Percentiles rank a stretch among this genome's conserved stretches.
phyloP scores from a whole-genome alignment of 2,797 vertebrate genomes.

The Pangasius sanitwongsei region DNA sequence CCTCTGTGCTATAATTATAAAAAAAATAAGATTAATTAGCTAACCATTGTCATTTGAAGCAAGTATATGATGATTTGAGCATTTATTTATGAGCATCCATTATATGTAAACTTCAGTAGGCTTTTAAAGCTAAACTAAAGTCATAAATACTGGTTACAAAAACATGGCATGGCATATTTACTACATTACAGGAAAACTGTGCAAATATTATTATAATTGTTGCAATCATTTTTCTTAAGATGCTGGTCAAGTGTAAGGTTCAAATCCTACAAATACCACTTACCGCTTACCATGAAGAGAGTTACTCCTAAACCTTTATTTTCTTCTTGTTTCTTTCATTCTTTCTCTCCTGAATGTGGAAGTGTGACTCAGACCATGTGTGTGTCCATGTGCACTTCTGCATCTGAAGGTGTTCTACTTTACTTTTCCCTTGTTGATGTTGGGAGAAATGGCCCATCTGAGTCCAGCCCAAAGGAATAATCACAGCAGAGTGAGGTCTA shows the following conservation, averaged over 20 bases:
- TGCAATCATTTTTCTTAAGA: background rate
- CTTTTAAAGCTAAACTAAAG: background rate
- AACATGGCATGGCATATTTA: background rate
- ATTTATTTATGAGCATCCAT: background rate
- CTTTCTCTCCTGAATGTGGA: background rate
- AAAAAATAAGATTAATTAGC: background rate
- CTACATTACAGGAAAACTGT: background rate
- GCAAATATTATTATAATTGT: background rate
- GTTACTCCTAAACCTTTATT: background rate
- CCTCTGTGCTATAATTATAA: background rate
- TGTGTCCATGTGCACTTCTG: conserved; percentile 26
- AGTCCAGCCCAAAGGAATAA: conserved; percentile 39
- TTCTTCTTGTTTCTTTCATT: background rate
- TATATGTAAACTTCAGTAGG: background rate
- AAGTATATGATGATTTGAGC: background rate
- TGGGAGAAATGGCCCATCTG: conserved; percentile 31
- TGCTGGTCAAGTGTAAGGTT: background rate
- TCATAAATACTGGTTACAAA: background rate
- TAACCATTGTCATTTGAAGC: background rate
- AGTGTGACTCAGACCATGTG: conserved; percentile 2
- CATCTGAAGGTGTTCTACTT: conserved; percentile 42
- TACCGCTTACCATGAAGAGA: background rate
- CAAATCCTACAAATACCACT: background rate
- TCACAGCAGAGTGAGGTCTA: conserved; percentile 10
- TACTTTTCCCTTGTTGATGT: conserved; percentile 37